These are phyloP conservation scores for Carcharodon carcharias DNA, from an alignment of 2,797 vertebrate genomes.

Conservation along the genomic window DNA sequence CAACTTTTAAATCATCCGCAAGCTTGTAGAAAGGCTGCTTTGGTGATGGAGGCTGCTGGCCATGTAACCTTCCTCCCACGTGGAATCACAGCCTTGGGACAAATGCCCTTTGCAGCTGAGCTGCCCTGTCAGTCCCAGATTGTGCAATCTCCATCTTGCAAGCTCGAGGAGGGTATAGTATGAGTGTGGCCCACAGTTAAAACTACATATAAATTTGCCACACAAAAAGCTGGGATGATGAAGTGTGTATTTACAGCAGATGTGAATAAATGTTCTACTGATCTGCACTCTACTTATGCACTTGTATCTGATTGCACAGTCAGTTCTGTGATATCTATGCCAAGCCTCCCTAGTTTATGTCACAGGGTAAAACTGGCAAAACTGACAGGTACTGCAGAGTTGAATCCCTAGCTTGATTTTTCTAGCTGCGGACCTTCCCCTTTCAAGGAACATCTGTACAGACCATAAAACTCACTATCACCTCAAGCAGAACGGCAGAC, in stretches of 20 bases:
- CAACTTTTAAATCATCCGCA: too few relatives aligned
- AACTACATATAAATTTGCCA: neutral
- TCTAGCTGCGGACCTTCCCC: neutral
- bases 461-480: neutral
- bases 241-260: neutral
- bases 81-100: neutral
- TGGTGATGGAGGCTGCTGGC: neutral
- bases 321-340: neutral
- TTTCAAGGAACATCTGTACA: neutral
- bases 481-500: neutral
- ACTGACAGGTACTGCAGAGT: neutral
- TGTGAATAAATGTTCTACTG: neutral
- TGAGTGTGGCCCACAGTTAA: neutral
- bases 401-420: neutral
- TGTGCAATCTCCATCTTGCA: neutral
- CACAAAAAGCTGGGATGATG: neutral
- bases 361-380: neutral
- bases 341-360: neutral
- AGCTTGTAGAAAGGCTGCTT: neutral
- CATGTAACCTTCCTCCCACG: neutral
- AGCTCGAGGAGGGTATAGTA: neutral
- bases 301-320: neutral
- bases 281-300: neutral
- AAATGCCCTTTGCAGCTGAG: neutral
- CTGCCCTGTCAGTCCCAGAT: neutral